These are phyloP conservation scores for Orchesellides sinensis DNA, from an alignment of 2,888 invertebrate genomes.

Conservation along the genomic window DNA sequence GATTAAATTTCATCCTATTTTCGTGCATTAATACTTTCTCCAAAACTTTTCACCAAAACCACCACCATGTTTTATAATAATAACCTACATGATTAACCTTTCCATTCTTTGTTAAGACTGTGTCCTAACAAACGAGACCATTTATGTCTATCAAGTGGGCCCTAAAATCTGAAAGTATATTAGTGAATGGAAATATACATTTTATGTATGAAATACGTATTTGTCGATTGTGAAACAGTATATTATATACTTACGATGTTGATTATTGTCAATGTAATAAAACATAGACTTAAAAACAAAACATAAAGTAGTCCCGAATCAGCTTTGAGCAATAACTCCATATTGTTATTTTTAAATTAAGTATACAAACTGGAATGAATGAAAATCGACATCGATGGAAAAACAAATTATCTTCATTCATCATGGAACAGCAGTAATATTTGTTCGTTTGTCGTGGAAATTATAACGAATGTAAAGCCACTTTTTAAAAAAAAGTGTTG, in stretches of 20 bases:
- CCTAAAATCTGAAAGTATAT: neutral
- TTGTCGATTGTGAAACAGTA: neutral
- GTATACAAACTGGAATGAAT: too few relatives aligned
- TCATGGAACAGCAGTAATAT: too few relatives aligned
- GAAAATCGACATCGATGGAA: too few relatives aligned
- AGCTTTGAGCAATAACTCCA: neutral
- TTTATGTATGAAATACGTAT: neutral
- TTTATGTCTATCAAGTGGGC: neutral
- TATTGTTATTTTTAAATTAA: neutral
- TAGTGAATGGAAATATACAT: neutral
- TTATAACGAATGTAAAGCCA: too few relatives aligned
- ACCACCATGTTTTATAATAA: neutral
- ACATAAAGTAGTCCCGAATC: neutral
- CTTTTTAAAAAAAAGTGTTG: neutral
- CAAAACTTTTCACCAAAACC: neutral
- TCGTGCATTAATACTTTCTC: neutral
- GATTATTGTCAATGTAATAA: neutral
- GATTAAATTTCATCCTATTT: constrained; percentile 49
- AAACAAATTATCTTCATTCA: too few relatives aligned
- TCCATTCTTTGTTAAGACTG: too few relatives aligned
- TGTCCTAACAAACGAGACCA: too few relatives aligned
- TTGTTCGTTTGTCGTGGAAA: too few relatives aligned
- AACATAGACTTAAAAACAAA: neutral
- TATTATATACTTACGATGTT: neutral
- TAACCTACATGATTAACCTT: neutral